Evolutionary conservation across 2,113 vertebrate genomes (phyloP).

Genomic region (Azemiops feae): DNA sequence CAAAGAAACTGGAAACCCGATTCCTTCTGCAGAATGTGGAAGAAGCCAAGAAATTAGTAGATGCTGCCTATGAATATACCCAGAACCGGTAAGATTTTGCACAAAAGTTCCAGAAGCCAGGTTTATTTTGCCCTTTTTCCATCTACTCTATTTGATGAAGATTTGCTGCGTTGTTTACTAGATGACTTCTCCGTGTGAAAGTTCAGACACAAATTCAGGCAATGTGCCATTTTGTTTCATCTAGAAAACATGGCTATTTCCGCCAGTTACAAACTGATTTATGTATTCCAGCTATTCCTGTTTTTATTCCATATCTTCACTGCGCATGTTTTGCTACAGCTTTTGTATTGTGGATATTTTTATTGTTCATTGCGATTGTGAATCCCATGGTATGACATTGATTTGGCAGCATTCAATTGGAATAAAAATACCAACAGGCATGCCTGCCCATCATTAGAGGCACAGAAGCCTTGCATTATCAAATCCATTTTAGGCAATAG

Average conservation of each 20-base stretch:
- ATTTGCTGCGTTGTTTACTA: not conserved
- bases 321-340: not conserved
- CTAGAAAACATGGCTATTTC: not conserved
- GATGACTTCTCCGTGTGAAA: not conserved
- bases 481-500: not conserved
- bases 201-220: not conserved
- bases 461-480: not conserved
- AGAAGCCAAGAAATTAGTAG: constrained; percentile 78
- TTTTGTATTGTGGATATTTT: not conserved
- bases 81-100: constrained; percentile 33
- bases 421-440: not conserved
- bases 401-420: not conserved
- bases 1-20: constrained; percentile 50
- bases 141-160: not conserved
- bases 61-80: constrained; percentile 79
- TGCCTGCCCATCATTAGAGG: not conserved
- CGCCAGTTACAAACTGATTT: not conserved
- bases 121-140: not conserved
- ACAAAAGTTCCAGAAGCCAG: not conserved
- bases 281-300: not conserved
- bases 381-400: not conserved
- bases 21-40: constrained; percentile 70
- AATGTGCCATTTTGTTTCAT: not conserved
- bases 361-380: not conserved
- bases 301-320: not conserved